Conservation (phyloP, 2,113 vertebrate species). For the Forbesichthys papilliferus region DNA sequence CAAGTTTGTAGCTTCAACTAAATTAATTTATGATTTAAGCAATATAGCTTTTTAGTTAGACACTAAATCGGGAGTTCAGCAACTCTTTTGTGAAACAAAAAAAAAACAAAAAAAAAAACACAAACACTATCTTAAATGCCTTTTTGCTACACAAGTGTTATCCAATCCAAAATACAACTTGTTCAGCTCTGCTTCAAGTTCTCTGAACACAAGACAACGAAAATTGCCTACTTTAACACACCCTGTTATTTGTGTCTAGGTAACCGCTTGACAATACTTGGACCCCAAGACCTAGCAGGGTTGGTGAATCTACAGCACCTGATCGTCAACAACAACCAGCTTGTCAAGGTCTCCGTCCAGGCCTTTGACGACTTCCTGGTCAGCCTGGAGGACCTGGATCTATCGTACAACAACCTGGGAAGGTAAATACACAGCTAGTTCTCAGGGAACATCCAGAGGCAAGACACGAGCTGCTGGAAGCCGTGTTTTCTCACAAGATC, state of each 20-base stretch:
- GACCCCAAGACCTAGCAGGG: conserved; percentile 82
- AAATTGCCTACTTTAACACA: background rate
- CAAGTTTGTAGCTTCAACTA: no score
- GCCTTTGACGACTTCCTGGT: conserved; percentile 88
- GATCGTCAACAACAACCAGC: conserved; percentile 90
- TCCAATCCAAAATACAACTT: no score
- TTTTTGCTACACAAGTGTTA: background rate
- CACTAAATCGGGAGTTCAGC: no score
- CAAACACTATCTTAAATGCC: no score
- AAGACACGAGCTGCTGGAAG: background rate
- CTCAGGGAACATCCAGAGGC: background rate
- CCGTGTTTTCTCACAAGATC: background rate
- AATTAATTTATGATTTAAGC: no score
- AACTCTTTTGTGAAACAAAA: no score
- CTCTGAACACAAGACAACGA: background rate
- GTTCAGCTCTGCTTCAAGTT: background rate
- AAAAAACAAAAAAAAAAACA: no score
- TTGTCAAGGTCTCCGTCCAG: conserved; percentile 76
- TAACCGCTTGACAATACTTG: conserved; percentile 82
- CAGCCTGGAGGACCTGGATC: conserved; percentile 87
- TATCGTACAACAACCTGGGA: conserved; percentile 91
- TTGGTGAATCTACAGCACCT: conserved; percentile 88
- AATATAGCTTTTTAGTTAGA: no score
- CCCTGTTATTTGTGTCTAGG: conserved; percentile 33
- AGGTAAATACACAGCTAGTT: conserved; percentile 33